Evolutionary conservation across 2,113 vertebrate genomes (phyloP).

Genomic region (Hyperoodon ampullatus): DNA sequence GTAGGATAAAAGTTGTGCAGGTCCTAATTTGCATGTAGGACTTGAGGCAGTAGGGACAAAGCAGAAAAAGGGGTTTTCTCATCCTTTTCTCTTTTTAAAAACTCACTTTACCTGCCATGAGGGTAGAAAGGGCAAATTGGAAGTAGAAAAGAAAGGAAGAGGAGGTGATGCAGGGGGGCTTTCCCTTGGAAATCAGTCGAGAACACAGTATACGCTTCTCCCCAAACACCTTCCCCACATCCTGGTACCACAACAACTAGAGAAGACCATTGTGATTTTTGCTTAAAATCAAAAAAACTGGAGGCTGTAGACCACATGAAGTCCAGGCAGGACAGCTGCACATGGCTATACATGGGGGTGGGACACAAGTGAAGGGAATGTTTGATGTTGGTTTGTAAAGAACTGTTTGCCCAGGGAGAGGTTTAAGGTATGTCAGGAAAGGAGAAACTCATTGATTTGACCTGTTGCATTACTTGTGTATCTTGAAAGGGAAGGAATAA

Average conservation of each 20-base stretch:
- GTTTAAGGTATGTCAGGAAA: neutral
- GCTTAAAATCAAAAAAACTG: slow-evolving; percentile 53
- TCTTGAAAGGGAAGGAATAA: slow-evolving; percentile 54
- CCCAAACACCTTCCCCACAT: neutral
- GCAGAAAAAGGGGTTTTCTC: neutral
- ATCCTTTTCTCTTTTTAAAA: neutral
- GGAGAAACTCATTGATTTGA: slow-evolving; percentile 36
- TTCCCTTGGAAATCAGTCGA: neutral
- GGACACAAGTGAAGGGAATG: neutral
- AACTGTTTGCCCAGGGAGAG: slow-evolving; percentile 41
- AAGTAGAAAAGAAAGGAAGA: slow-evolving; percentile 23
- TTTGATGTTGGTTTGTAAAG: slow-evolving; percentile 64
- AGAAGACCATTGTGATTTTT: slow-evolving; percentile 52
- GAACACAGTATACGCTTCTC: neutral
- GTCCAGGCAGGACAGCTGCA: neutral
- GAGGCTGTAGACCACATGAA: neutral
- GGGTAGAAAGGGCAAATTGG: neutral
- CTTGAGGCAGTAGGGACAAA: slow-evolving; percentile 17
- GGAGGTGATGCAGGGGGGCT: neutral
- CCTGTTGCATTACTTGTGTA: slow-evolving; percentile 22
- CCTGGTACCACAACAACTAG: neutral
- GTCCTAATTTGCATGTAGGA: neutral
- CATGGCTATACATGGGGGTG: neutral
- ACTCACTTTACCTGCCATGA: neutral
- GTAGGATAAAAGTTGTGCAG: neutral